Percentiles rank a stretch among this genome's conserved stretches.
Conservation (phyloP, 1,140 invertebrate genomes). For the Choristoneura fumiferana region DNA sequence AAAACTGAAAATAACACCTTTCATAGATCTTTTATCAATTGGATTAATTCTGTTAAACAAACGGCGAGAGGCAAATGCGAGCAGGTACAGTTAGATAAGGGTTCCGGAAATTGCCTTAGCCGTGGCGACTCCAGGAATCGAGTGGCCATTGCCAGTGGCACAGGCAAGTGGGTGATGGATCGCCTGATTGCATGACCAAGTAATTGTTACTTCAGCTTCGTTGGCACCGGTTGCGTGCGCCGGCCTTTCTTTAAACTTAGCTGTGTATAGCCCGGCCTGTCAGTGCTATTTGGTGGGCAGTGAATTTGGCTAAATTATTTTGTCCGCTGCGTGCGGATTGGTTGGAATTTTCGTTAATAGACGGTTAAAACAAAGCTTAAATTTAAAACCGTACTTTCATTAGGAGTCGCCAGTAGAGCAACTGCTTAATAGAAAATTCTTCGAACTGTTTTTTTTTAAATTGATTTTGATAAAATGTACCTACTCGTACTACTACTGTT, state of each 20-base stretch:
- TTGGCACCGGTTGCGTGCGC: conserved; percentile 47
- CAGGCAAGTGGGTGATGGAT: conserved; percentile 70
- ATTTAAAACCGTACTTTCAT: no score
- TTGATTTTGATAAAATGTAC: no score
- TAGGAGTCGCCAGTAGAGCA: no score
- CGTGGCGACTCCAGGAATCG: conserved; percentile 42
- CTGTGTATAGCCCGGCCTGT: conserved; percentile 10
- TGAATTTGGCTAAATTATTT: conserved; percentile 2
- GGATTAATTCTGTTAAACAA: conserved; percentile 72
- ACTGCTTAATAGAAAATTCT: no score
- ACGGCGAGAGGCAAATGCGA: conserved; percentile 54
- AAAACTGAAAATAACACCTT: conserved; percentile 29
- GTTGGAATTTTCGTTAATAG: no score
- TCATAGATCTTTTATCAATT: conserved; percentile 57
- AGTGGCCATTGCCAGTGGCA: conserved; percentile 57
- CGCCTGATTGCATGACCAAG: conserved; percentile 65
- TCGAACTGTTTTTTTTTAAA: no score
- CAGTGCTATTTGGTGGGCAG: conserved; percentile 9
- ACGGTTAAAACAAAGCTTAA: no score
- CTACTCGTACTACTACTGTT: no score
- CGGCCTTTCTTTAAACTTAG: conserved; percentile 39
- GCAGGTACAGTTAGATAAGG: conserved; percentile 63
- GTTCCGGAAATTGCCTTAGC: conserved; percentile 72
- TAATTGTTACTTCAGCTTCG: conserved; percentile 69
- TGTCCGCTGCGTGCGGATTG: conserved; percentile 5